phyloP scores from a whole-genome alignment of 2,888 invertebrate species.

The Anthoptus insignis region DNA sequence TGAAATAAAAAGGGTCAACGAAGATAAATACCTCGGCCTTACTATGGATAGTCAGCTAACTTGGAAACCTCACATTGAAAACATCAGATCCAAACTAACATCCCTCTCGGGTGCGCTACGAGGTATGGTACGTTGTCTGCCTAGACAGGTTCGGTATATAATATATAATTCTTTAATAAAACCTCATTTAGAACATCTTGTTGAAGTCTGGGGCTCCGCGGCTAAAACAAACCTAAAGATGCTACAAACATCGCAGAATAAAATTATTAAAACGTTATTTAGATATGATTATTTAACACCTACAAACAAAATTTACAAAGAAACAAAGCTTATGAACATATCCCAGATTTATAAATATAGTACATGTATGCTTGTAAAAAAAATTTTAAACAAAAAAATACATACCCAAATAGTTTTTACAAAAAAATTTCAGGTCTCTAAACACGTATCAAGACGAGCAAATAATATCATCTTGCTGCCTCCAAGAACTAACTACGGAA shows the following conservation, averaged over 20 bases:
- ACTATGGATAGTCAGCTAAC: not conserved
- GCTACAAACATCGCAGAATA: conserved; percentile 17
- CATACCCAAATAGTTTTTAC: conserved; percentile 7
- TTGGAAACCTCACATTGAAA: not conserved
- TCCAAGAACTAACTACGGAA: not conserved
- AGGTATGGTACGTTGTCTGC: not conserved
- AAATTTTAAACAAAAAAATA: conserved; percentile 12
- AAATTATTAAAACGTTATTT: conserved; percentile 1
- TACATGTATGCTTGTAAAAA: conserved; percentile 2
- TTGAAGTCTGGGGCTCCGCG: conserved; percentile 7
- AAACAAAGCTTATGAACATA: conserved; percentile 7
- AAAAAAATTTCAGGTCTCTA: not conserved
- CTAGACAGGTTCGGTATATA: not conserved
- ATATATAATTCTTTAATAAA: not conserved
- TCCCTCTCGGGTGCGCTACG: not conserved
- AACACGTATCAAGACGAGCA: conserved; percentile 1
- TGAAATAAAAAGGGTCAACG: not conserved
- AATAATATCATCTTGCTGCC: not conserved
- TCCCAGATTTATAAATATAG: conserved; percentile 3
- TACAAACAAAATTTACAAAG: not conserved
- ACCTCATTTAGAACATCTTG: not conserved
- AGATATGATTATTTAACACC: conserved; percentile 5
- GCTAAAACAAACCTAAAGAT: not conserved
- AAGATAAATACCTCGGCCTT: not conserved
- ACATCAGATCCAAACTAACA: not conserved